Evolutionary conservation across 2,113 vertebrate species (phyloP).

Genomic region (Mohoua ochrocephala): DNA sequence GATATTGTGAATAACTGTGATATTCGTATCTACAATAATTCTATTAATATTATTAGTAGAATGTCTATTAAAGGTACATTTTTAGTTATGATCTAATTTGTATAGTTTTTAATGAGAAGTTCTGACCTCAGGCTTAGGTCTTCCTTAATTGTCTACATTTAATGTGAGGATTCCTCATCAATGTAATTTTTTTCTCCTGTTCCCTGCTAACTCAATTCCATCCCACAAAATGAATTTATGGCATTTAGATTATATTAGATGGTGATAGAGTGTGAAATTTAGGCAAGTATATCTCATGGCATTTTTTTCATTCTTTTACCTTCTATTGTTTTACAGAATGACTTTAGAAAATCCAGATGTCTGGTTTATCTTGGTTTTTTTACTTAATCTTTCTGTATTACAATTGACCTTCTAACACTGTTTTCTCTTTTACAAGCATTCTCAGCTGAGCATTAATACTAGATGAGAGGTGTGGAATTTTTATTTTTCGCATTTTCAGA

Average conservation of each 20-base stretch:
- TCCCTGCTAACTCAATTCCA: not conserved
- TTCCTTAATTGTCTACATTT: not conserved
- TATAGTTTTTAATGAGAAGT: not conserved
- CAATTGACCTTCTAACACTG: not conserved
- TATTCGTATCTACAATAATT: not conserved
- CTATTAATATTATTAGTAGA: not conserved
- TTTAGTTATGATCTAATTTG: not conserved
- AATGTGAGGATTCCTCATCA: not conserved
- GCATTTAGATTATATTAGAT: not conserved
- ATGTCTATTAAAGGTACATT: not conserved
- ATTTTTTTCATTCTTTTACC: not conserved
- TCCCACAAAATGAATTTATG: not conserved
- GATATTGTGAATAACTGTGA: not conserved
- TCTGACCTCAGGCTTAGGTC: not conserved
- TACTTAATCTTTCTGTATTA: not conserved
- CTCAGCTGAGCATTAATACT: not conserved
- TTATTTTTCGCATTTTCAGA: not conserved
- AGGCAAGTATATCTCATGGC: not conserved
- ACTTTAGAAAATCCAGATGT: not conserved
- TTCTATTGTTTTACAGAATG: not conserved
- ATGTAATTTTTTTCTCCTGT: not conserved
- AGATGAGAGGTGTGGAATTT: not conserved
- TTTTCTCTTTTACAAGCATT: not conserved
- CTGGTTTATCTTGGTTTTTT: not conserved
- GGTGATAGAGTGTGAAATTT: not conserved